These are phyloP conservation scores for Lepetodrilus schrolli DNA, from an alignment of 2,888 invertebrate species.

Conservation along the genomic window DNA sequence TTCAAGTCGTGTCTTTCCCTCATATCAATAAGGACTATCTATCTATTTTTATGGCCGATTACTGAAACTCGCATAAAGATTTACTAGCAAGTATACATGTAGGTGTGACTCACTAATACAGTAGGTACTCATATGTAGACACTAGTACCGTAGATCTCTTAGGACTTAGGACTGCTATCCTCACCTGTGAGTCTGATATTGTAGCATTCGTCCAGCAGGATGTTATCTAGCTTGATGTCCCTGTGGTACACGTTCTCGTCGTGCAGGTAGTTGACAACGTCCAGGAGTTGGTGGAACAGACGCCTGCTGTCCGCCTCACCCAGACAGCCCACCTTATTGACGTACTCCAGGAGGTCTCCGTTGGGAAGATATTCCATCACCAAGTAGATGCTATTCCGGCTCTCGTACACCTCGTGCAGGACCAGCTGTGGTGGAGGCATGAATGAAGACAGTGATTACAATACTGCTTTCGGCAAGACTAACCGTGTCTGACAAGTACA, in stretches of 20 bases:
- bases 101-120: too few relatives aligned
- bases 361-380: slow-evolving; percentile 42
- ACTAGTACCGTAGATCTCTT: too few relatives aligned
- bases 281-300: slow-evolving; percentile 43
- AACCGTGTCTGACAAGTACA: too few relatives aligned
- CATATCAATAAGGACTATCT: too few relatives aligned
- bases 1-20: too few relatives aligned
- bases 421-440: slow-evolving; percentile 37
- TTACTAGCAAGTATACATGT: too few relatives aligned
- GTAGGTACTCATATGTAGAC: too few relatives aligned
- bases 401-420: slow-evolving; percentile 38
- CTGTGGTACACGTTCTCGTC: slow-evolving; percentile 40
- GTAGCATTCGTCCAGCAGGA: slow-evolving; percentile 41
- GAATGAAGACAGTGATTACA: too few relatives aligned
- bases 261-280: slow-evolving; percentile 41
- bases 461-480: too few relatives aligned
- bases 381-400: slow-evolving; percentile 30
- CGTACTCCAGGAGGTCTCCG: slow-evolving; percentile 43
- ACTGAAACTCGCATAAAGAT: too few relatives aligned
- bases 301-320: slow-evolving; percentile 43
- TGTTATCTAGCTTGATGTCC: slow-evolving; percentile 46
- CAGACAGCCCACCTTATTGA: slow-evolving; percentile 37
- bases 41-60: too few relatives aligned
- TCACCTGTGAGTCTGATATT: slow-evolving; percentile 45
- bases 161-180: too few relatives aligned